Evolutionary conservation across 1,140 invertebrate genomes (phyloP).

Genomic region (Chelonus insularis): DNA sequence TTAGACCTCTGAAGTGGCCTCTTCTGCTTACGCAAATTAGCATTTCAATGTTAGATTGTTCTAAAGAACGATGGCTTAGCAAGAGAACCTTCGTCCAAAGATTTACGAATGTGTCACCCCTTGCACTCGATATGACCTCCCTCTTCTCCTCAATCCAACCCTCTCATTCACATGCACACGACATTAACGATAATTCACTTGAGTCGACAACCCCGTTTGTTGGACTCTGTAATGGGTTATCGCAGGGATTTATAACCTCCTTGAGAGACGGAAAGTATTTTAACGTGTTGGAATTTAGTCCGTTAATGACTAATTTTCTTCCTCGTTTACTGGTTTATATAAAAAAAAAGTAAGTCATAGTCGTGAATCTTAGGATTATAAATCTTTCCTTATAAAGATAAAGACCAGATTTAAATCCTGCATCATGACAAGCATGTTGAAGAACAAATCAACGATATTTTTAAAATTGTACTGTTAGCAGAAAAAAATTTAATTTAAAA

Average conservation of each 20-base stretch:
- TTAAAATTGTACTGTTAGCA: too few relatives aligned
- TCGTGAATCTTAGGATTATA: too few relatives aligned
- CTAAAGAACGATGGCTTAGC: neutral
- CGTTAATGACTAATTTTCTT: too few relatives aligned
- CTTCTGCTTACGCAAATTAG: conserved; percentile 6
- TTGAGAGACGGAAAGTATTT: neutral
- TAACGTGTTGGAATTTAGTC: too few relatives aligned
- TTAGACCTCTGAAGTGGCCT: too few relatives aligned
- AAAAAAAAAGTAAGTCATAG: too few relatives aligned
- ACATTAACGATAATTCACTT: conserved; percentile 2
- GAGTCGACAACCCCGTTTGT: neutral
- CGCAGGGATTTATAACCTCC: conserved; percentile 19
- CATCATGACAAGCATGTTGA: too few relatives aligned
- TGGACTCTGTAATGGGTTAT: conserved; percentile 22
- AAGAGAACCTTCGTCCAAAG: neutral
- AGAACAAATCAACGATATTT: too few relatives aligned
- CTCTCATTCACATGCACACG: conserved; percentile 12
- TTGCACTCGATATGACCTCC: neutral
- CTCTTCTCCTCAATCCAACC: neutral
- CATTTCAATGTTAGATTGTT: conserved; percentile 18
- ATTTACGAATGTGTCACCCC: conserved; percentile 4
- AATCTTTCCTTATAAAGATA: too few relatives aligned
- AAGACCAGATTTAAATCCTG: too few relatives aligned
- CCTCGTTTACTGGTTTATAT: too few relatives aligned
- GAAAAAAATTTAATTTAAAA: too few relatives aligned